These are phyloP conservation scores for Psix sp. DNA, from an alignment of 1,140 invertebrate genomes.

Conservation along the genomic window DNA sequence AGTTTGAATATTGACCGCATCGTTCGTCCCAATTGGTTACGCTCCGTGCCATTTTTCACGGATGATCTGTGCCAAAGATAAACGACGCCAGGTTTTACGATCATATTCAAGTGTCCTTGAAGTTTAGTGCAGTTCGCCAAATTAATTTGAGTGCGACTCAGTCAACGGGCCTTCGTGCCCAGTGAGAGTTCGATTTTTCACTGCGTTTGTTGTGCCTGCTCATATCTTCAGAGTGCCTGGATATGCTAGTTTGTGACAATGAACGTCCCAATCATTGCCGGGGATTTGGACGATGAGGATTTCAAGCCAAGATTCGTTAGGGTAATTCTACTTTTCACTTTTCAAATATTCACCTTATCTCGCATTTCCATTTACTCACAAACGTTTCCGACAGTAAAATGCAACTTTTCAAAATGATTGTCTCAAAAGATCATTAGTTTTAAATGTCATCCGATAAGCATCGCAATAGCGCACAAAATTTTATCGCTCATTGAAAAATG, in stretches of 20 bases:
- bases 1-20: slow-evolving; percentile 2
- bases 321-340: slow-evolving; percentile 65
- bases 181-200: background rate
- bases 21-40: slow-evolving; percentile 21
- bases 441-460: too few species aligned
- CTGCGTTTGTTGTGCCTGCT: slow-evolving; percentile 2
- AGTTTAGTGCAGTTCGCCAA: slow-evolving; percentile 6
- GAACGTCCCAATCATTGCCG: slow-evolving; percentile 74
- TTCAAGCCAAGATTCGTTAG: slow-evolving; percentile 73
- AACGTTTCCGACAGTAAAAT: too few species aligned
- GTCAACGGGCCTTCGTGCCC: background rate
- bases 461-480: too few species aligned
- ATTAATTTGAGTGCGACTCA: slow-evolving; percentile 7
- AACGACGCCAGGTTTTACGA: slow-evolving; percentile 36
- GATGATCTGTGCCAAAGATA: slow-evolving; percentile 49
- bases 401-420: too few species aligned
- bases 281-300: slow-evolving; percentile 72
- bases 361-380: too few species aligned
- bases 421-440: too few species aligned
- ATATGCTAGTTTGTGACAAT: slow-evolving; percentile 68
- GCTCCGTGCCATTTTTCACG: slow-evolving; percentile 36
- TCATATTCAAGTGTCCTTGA: slow-evolving; percentile 27
- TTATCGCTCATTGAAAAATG: too few species aligned
- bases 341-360: too few species aligned
- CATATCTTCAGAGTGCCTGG: slow-evolving; percentile 16